These are phyloP conservation scores for Ptiloglossa arizonensis DNA, from an alignment of 1,140 invertebrate genomes.

Conservation along the genomic window DNA sequence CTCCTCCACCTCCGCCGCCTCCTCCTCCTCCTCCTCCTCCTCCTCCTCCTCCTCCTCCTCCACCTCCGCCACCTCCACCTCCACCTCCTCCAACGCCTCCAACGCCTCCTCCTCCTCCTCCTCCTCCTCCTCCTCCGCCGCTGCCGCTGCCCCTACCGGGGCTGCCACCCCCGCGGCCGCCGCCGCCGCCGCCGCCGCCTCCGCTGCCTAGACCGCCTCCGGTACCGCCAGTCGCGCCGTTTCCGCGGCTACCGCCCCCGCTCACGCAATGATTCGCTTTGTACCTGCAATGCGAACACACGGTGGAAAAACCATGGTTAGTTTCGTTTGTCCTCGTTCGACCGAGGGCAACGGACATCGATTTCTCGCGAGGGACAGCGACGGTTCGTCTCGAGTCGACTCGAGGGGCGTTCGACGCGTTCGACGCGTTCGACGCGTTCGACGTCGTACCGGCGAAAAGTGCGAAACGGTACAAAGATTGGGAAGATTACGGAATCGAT, in stretches of 20 bases:
- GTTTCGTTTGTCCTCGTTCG: slow-evolving; percentile 15
- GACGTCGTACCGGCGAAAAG: too few relatives aligned
- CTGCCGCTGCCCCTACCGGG: slow-evolving; percentile 73
- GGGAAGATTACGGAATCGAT: too few relatives aligned
- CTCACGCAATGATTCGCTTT: slow-evolving; percentile 81
- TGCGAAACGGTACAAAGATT: too few relatives aligned
- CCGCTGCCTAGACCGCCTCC: slow-evolving; percentile 73
- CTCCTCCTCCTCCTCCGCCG: slow-evolving; percentile 68
- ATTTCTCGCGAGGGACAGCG: neutral
- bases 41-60: slow-evolving; percentile 66
- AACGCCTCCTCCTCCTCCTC: slow-evolving; percentile 64
- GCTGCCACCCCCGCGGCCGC: slow-evolving; percentile 68
- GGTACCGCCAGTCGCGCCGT: slow-evolving; percentile 73
- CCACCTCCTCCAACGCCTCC: slow-evolving; percentile 66
- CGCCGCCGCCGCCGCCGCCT: slow-evolving; percentile 70
- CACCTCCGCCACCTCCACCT: slow-evolving; percentile 68
- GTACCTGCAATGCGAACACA: slow-evolving; percentile 77
- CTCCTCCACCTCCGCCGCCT: slow-evolving; percentile 59
- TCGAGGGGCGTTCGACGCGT: too few relatives aligned
- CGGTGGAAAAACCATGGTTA: slow-evolving; percentile 46
- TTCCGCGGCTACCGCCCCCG: slow-evolving; percentile 78
- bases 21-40: slow-evolving; percentile 66
- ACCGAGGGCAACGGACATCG: neutral
- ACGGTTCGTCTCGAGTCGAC: too few relatives aligned
- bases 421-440: too few relatives aligned